Conservation (phyloP, 2,888 invertebrate genomes). For the Lasioglossum oenotherae region DNA sequence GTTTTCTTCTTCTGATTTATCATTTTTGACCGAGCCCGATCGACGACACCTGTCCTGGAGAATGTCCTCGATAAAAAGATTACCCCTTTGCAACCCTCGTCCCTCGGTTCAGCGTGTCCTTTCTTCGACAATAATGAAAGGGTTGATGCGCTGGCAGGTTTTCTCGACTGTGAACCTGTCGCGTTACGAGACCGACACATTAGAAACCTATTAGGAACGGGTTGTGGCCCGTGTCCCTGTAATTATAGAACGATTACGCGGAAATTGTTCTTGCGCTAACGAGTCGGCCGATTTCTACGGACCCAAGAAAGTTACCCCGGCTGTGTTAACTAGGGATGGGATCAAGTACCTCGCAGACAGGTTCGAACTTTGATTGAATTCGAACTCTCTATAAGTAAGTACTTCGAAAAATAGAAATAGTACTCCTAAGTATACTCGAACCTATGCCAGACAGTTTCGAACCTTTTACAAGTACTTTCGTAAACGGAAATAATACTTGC, state of each 20-base stretch:
- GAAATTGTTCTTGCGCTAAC: not conserved
- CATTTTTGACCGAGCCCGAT: not conserved
- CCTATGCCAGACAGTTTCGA: too few species aligned
- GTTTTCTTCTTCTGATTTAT: not conserved
- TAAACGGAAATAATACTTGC: too few species aligned
- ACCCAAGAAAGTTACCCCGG: not conserved
- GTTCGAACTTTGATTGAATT: too few species aligned
- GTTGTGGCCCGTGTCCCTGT: not conserved
- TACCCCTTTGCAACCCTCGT: not conserved
- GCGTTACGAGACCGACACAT: not conserved
- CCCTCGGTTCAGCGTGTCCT: not conserved
- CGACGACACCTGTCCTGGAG: not conserved
- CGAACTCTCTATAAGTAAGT: too few species aligned
- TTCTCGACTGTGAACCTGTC: conserved; percentile 24
- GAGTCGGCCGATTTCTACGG: conserved; percentile 2
- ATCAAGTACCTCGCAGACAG: too few species aligned
- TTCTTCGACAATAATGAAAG: conserved; percentile 1
- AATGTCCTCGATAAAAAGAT: not conserved
- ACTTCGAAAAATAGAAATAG: too few species aligned
- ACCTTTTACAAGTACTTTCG: too few species aligned
- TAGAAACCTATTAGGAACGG: not conserved
- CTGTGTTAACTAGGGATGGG: not conserved
- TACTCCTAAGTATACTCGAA: too few species aligned
- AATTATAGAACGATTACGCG: conserved; percentile 23
- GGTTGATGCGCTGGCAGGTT: not conserved